These are phyloP conservation scores for Linyphia triangularis DNA, from an alignment of 2,888 invertebrate genomes.

Conservation along the genomic window DNA sequence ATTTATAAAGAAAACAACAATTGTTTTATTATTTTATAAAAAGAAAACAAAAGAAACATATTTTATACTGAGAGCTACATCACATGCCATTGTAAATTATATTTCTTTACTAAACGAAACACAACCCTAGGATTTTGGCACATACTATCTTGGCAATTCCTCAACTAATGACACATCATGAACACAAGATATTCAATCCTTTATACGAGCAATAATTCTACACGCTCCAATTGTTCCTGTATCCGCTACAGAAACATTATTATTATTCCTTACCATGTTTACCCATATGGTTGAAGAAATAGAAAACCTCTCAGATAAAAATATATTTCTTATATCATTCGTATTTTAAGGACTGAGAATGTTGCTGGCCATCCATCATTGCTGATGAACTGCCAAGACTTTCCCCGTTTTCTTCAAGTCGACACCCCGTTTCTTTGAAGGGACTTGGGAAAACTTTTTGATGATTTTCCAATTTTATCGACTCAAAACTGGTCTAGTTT, in stretches of 20 bases:
- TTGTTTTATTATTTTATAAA: no score
- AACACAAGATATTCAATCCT: not conserved
- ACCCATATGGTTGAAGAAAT: not conserved
- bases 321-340: not conserved
- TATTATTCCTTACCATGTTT: not conserved
- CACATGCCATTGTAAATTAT: not conserved
- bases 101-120: not conserved
- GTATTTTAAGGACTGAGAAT: not conserved
- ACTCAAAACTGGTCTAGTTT: not conserved
- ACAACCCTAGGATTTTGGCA: not conserved
- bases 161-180: not conserved
- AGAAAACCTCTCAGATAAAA: not conserved
- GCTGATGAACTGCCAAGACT: not conserved
- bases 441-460: slow-evolving; percentile 1
- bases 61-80: no score
- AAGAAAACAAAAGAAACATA: no score
- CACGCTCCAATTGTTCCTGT: not conserved
- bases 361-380: not conserved
- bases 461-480: slow-evolving; percentile 3
- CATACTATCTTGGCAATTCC: not conserved
- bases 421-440: not conserved
- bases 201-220: not conserved
- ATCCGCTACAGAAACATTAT: not conserved
- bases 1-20: no score
- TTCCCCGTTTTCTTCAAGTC: not conserved